These are phyloP conservation scores for Orthosia gothica DNA, from an alignment of 2,888 invertebrate genomes.

Conservation along the genomic window DNA sequence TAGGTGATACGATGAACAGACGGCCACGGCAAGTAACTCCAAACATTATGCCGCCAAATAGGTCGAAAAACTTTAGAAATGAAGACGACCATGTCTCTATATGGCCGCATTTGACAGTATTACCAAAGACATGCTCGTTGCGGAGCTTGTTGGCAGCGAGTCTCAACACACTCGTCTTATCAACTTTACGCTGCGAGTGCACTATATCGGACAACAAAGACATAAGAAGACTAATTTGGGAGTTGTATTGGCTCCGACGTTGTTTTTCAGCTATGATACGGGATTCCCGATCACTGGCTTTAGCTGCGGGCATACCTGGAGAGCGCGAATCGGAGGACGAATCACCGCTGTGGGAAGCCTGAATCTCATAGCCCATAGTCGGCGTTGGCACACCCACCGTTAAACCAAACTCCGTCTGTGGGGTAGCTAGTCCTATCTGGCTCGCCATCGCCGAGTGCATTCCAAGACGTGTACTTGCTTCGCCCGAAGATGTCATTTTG, in stretches of 20 bases:
- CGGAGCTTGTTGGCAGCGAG: conserved; percentile 97
- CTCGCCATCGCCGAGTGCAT: conserved; percentile 76
- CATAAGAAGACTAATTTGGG: conserved; percentile 96
- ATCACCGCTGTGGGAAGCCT: conserved; percentile 80
- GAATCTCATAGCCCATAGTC: conserved; percentile 75
- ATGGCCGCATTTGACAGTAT: conserved; percentile 88
- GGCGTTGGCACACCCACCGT: conserved; percentile 77
- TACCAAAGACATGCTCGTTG: conserved; percentile 94
- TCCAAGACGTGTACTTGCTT: conserved; percentile 75
- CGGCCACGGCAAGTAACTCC: conserved; percentile 95
- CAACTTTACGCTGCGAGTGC: conserved; percentile 95
- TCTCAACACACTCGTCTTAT: conserved; percentile 97
- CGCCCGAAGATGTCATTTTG: conserved; percentile 82
- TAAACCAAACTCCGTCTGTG: conserved; percentile 77
- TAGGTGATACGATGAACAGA: conserved; percentile 96
- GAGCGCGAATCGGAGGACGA: conserved; percentile 88
- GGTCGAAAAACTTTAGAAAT: conserved; percentile 92
- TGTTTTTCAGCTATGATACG: conserved; percentile 98
- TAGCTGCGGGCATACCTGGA: conserved; percentile 83
- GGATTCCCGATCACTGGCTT: conserved; percentile 95
- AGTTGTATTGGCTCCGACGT: conserved; percentile 97
- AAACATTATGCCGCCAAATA: conserved; percentile 95
- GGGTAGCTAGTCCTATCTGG: conserved; percentile 74
- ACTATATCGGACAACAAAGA: conserved; percentile 96
- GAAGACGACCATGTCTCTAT: conserved; percentile 90